Percentiles rank a stretch among this genome's conserved stretches.
These are phyloP conservation scores for Tetranychus truncatus DNA, from an alignment of 2,888 invertebrate species.

Conservation along the genomic window DNA sequence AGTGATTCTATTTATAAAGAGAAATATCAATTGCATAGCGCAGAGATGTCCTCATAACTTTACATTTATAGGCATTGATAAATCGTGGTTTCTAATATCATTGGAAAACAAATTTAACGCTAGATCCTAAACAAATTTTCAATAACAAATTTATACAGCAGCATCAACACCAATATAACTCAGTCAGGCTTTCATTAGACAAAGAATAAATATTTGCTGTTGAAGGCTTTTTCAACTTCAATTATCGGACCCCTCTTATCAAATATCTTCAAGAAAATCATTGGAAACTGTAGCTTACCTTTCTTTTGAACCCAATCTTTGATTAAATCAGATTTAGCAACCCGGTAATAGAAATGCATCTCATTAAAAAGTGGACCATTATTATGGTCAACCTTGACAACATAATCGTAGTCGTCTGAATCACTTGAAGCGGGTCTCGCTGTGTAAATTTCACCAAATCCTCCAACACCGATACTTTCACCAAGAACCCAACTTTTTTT, in stretches of 20 bases:
- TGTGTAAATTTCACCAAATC: conserved; percentile 81
- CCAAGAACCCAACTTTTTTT: conserved; percentile 72
- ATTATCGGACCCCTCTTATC: background rate
- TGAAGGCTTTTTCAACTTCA: too few relatives aligned
- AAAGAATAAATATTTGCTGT: too few relatives aligned
- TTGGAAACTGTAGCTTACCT: background rate
- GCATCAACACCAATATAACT: too few relatives aligned
- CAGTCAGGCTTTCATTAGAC: too few relatives aligned
- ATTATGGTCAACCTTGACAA: conserved; percentile 38
- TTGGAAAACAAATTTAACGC: background rate
- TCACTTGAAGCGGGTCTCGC: conserved; percentile 30
- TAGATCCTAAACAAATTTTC: background rate
- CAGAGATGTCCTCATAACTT: too few relatives aligned
- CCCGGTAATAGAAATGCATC: conserved; percentile 77
- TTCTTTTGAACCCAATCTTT: conserved; percentile 15
- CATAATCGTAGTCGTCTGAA: conserved; percentile 15
- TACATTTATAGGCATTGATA: too few relatives aligned
- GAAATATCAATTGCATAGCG: background rate
- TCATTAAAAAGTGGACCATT: conserved; percentile 98
- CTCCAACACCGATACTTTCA: conserved; percentile 66
- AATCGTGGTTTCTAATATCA: too few relatives aligned
- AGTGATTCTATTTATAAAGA: background rate
- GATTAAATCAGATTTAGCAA: conserved; percentile 47
- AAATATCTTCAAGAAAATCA: background rate
- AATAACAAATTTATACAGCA: too few relatives aligned